Evolutionary conservation across 2,113 vertebrate genomes (phyloP).

Genomic region (Microtus pennsylvanicus): DNA sequence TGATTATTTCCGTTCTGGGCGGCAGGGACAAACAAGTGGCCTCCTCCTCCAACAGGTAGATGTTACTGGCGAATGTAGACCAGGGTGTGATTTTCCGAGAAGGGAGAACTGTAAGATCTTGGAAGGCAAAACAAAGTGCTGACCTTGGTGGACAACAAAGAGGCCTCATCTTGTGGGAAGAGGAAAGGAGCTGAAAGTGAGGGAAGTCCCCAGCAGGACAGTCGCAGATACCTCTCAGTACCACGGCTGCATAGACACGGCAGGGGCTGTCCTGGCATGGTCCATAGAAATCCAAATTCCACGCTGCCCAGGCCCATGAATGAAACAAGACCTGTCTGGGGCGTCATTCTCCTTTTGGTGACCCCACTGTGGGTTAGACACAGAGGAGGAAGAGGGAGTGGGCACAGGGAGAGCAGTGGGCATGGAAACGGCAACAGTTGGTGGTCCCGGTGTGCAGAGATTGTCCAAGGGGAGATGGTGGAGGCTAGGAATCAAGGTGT

Average conservation of each 20-base stretch:
- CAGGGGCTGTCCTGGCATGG: background rate
- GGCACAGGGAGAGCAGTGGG: rapidly evolving
- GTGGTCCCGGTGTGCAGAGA: background rate
- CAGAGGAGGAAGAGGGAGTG: background rate
- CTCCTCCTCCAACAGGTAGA: too few relatives aligned
- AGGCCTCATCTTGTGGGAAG: background rate
- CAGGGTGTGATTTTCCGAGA: background rate
- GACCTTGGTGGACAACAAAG: background rate
- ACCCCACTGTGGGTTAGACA: background rate
- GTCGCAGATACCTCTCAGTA: background rate
- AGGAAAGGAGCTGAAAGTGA: background rate
- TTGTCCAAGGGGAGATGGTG: background rate
- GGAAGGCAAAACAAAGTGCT: background rate
- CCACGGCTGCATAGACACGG: background rate
- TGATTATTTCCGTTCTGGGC: too few relatives aligned
- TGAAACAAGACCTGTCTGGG: background rate
- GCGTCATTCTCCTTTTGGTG: background rate
- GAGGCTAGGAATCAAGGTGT: background rate
- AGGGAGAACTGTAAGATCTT: background rate
- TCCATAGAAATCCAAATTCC: background rate
- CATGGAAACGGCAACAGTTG: background rate
- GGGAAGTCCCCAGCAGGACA: background rate
- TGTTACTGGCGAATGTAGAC: background rate
- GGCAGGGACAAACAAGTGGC: too few relatives aligned
- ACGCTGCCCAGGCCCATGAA: background rate